Conservation (phyloP, 1,140 invertebrate species). For the Drosophila bocki region DNA sequence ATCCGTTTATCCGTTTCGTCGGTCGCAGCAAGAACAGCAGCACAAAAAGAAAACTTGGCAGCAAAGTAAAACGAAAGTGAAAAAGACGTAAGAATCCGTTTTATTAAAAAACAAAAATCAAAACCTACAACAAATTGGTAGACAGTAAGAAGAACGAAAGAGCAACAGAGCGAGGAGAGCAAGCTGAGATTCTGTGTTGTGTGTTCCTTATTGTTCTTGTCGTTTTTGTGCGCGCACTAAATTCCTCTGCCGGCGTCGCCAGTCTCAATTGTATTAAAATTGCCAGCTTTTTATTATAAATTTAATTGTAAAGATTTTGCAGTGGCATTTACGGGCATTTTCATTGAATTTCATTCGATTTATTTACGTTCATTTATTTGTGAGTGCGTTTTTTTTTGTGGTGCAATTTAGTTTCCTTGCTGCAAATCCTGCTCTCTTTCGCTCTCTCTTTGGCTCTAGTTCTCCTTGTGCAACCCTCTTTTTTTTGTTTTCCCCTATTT, state of each 20-base stretch:
- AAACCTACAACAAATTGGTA: constrained; percentile 11
- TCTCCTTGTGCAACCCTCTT: constrained; percentile 31
- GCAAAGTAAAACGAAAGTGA: neutral
- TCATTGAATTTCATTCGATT: constrained; percentile 14
- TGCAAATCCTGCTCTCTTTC: constrained; percentile 12
- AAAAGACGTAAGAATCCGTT: constrained; percentile 46
- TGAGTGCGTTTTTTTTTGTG: neutral
- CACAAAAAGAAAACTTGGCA: neutral
- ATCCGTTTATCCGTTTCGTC: constrained; percentile 8
- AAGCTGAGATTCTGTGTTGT: constrained; percentile 32
- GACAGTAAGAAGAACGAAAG: neutral
- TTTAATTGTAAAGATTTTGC: constrained; percentile 57
- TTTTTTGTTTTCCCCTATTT: constrained; percentile 21
- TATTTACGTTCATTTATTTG: constrained; percentile 6
- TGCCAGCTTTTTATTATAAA: constrained; percentile 36
- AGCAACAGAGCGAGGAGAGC: constrained; percentile 14
- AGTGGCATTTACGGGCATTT: constrained; percentile 1
- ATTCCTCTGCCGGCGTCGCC: constrained; percentile 24
- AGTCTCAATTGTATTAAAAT: constrained; percentile 70
- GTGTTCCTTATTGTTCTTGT: constrained; percentile 15
- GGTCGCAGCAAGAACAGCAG: constrained; percentile 28
- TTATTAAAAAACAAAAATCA: constrained; percentile 19
- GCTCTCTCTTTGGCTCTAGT: neutral
- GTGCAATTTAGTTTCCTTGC: constrained; percentile 17
- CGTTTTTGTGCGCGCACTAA: constrained; percentile 29